Evolutionary conservation across 2,888 invertebrate species (phyloP).

Genomic region (Meganola albula): DNA sequence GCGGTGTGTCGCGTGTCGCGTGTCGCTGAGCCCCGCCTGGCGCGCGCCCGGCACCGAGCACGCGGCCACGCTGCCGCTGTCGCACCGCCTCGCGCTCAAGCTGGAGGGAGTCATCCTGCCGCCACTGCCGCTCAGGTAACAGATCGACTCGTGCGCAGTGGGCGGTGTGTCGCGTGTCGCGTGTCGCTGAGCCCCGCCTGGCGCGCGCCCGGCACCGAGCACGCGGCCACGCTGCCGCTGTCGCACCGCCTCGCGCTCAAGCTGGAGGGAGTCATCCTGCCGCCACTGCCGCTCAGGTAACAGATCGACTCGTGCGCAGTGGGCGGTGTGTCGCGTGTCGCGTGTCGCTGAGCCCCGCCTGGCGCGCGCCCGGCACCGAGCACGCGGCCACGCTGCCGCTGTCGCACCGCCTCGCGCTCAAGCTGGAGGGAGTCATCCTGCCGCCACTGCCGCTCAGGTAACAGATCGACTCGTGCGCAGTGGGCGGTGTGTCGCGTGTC

Average conservation of each 20-base stretch:
- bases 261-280: conserved; percentile 93
- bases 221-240: conserved; percentile 88
- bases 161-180: conserved; percentile 44
- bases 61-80: conserved; percentile 88
- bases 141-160: background rate
- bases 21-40: too few relatives aligned
- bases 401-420: conserved; percentile 91
- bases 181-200: background rate
- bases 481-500: conserved; percentile 42
- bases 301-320: background rate
- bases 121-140: conserved; percentile 81
- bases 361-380: conserved; percentile 77
- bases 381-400: conserved; percentile 90
- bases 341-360: conserved; percentile 6
- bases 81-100: conserved; percentile 92
- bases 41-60: conserved; percentile 46
- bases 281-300: conserved; percentile 81
- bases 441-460: conserved; percentile 82
- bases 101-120: conserved; percentile 93
- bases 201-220: conserved; percentile 5
- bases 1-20: conserved; percentile 2
- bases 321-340: conserved; percentile 42
- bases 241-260: conserved; percentile 93
- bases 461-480: conserved; percentile 31
- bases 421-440: conserved; percentile 94